Base-by-base conservation (phyloP, 35 echinoderm and acorn worm genomes). In the Stichopus chloronotus region DNA sequence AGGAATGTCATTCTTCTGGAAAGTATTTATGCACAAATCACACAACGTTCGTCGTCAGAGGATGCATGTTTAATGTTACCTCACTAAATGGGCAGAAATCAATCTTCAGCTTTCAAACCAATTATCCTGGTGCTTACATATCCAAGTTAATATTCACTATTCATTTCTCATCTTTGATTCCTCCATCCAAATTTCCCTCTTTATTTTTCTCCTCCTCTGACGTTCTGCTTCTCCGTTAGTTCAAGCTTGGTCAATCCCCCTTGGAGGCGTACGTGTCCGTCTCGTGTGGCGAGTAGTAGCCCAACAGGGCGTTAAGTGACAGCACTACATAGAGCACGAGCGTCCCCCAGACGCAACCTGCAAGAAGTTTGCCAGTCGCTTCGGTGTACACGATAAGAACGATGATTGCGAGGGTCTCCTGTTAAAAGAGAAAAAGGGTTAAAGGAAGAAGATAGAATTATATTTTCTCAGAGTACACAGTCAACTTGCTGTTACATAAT, bases 201-300 rank as follows among this genome's bases (percentile, higher is more conserved):
- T 43, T 43, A 43, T 43, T 43, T 43, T 43, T 43, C 61, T 10
- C 12, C 17, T 0, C 8, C 6, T 65, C 61, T 11, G 19, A 14
- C 61, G 4, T 11, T 9, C 8, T 65, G 9, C 61, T 65, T 65
- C 61, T 65, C 61, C 61, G 30, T 65, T 0, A 65, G 61, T 65
- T 14, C 61, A 4, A 65, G 19, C 61, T 5, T 5, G 7, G 19
- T 65, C 61, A 65, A 65, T 88, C 57, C 1, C 63, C 57, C 58
- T 88, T 88, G 57, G 86, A 88, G 11, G 61, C 58, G 58, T 88
- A 88, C 53, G 20, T 58, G 22, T 88, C 86, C 12, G 86, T 88
- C 57, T 88, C 86, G 57, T 88, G 86, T 9, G 86, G 86, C 56
- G 57, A 88, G 57, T 65, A 88, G 55, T 52, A 88, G 56, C 86